Conservation (phyloP, 2,797 vertebrate genomes). For the Hybognathus amarus region DNA sequence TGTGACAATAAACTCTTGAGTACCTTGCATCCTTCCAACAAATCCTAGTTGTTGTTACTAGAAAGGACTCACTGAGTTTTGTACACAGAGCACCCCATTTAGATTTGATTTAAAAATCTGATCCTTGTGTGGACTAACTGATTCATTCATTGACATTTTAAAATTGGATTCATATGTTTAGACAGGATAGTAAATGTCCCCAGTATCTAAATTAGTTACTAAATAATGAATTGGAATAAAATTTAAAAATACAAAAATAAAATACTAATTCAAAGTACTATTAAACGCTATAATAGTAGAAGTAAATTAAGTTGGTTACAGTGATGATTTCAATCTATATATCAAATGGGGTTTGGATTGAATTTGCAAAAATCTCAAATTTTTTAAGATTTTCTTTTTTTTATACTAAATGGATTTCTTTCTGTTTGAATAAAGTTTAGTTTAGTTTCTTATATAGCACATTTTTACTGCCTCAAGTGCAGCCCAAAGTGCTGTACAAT, state of each 20-base stretch:
- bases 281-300: not conserved
- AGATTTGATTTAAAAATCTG: not conserved
- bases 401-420: not conserved
- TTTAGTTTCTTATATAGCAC: no score
- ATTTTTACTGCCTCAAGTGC: no score
- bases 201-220: not conserved
- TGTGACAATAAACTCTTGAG: not conserved
- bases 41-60: not conserved
- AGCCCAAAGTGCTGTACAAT: no score
- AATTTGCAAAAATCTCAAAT: not conserved
- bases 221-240: not conserved
- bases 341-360: not conserved
- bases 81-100: not conserved
- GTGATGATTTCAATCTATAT: not conserved
- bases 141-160: not conserved
- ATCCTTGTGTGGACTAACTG: not conserved
- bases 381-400: not conserved
- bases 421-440: not conserved
- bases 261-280: not conserved
- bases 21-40: not conserved
- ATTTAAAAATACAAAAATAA: not conserved
- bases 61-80: not conserved
- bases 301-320: not conserved
- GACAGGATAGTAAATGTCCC: not conserved
- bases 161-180: not conserved